A percentile compares a stretch with the other conserved stretches of the same genome.
These are phyloP conservation scores for Saccostrea cuccullata DNA, from an alignment of 1,140 invertebrate species.

Conservation along the genomic window DNA sequence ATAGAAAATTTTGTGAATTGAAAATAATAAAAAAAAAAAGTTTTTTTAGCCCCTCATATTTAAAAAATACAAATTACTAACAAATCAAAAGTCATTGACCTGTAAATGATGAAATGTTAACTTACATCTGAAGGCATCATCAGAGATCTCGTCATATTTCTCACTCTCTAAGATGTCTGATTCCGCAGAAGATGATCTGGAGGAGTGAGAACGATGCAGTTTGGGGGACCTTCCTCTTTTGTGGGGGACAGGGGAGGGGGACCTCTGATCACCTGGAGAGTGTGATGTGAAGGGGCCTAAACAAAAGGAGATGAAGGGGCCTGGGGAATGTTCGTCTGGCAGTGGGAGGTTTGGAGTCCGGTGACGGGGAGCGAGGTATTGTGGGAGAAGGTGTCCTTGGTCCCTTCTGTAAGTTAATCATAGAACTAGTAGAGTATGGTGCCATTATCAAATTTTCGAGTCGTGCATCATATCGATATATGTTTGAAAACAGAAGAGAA, in stretches of 20 bases:
- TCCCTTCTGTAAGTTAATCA: not conserved
- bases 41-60: too few species aligned
- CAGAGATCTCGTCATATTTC: slow-evolving; percentile 48
- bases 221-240: slow-evolving; percentile 43
- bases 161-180: slow-evolving; percentile 58
- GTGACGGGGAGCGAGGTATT: slow-evolving; percentile 51
- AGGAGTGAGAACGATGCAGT: not conserved
- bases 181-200: slow-evolving; percentile 50
- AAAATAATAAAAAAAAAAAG: slow-evolving; percentile 16
- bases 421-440: not conserved
- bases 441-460: not conserved
- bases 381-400: slow-evolving; percentile 26
- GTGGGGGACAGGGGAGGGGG: slow-evolving; percentile 48
- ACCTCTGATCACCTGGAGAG: slow-evolving; percentile 44
- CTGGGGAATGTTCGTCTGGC: slow-evolving; percentile 14
- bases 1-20: not conserved
- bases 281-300: slow-evolving; percentile 38
- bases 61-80: too few species aligned
- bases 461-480: not conserved
- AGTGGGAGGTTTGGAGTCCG: slow-evolving; percentile 56
- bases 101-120: not conserved
- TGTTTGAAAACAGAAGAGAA: not conserved
- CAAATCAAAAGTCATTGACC: too few species aligned
- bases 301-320: slow-evolving; percentile 23
- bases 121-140: slow-evolving; percentile 56